Percentiles rank a stretch among this genome's conserved stretches.
phyloP scores from a whole-genome alignment of 2,888 invertebrate species.

The Leucoma salicis region DNA sequence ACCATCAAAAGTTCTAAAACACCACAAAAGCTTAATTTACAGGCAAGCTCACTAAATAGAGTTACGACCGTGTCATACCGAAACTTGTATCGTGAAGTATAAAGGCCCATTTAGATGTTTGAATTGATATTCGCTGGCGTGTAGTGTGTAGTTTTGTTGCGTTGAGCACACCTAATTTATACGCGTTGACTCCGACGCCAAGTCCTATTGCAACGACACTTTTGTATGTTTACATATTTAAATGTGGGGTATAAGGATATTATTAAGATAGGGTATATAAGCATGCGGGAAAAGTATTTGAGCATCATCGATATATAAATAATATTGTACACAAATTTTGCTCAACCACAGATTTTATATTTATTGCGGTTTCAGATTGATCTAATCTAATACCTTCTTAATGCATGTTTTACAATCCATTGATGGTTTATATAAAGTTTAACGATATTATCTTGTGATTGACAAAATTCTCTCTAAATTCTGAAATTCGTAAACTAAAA shows the following conservation, averaged over 20 bases:
- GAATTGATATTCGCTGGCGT: constrained; percentile 61
- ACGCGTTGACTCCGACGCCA: constrained; percentile 69
- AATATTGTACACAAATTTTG: neutral
- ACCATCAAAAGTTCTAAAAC: constrained; percentile 2
- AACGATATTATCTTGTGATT: too few relatives aligned
- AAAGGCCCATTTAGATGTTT: constrained; percentile 61
- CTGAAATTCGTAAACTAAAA: too few relatives aligned
- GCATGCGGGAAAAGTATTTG: neutral
- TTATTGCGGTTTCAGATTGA: neutral
- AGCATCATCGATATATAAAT: neutral
- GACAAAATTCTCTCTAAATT: too few relatives aligned
- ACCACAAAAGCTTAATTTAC: constrained; percentile 3
- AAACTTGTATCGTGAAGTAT: constrained; percentile 42
- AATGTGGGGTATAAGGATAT: constrained; percentile 24
- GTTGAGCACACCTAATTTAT: constrained; percentile 72
- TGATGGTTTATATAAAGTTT: too few relatives aligned
- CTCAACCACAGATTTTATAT: neutral
- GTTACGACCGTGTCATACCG: constrained; percentile 5
- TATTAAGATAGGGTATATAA: constrained; percentile 6
- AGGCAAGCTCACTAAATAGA: constrained; percentile 2
- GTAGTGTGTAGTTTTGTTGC: constrained; percentile 70
- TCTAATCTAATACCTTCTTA: neutral
- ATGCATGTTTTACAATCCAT: too few relatives aligned
- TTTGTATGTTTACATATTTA: constrained; percentile 40
- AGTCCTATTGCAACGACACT: constrained; percentile 57